phyloP scores from a whole-genome alignment of 2,888 invertebrate species.

The Trissolcus japonicus region DNA sequence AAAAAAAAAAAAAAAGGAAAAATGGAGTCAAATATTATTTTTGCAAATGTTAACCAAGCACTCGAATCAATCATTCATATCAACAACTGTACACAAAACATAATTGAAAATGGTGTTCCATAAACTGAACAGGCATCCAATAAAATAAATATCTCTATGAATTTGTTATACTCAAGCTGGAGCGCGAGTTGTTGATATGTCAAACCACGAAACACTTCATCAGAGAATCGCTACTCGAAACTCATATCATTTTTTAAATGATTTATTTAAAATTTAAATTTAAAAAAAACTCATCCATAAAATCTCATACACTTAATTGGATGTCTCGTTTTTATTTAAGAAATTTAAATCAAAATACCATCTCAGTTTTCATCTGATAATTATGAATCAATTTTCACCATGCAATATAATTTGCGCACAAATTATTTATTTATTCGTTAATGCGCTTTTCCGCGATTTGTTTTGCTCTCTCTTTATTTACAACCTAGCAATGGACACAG shows the following conservation, averaged over 20 bases:
- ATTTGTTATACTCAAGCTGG: too few relatives aligned
- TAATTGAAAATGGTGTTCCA: too few relatives aligned
- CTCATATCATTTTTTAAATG: too few relatives aligned
- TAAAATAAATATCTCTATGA: slow-evolving; percentile 1
- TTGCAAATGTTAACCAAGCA: slow-evolving; percentile 23
- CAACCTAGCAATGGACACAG: slow-evolving; percentile 24
- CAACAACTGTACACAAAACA: slow-evolving; percentile 5
- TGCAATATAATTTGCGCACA: slow-evolving; percentile 42
- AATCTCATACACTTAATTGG: too few relatives aligned
- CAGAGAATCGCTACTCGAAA: too few relatives aligned
- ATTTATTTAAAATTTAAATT: too few relatives aligned
- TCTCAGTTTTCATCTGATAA: slow-evolving; percentile 11
- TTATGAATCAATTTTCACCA: slow-evolving; percentile 42
- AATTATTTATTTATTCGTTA: slow-evolving; percentile 33
- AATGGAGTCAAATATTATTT: too few relatives aligned
- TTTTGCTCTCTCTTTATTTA: slow-evolving; percentile 20
- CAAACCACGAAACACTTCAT: not conserved
- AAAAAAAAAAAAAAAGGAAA: not conserved
- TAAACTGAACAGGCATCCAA: too few relatives aligned
- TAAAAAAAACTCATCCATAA: too few relatives aligned
- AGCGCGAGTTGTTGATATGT: too few relatives aligned
- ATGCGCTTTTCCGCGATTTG: slow-evolving; percentile 28
- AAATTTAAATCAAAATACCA: too few relatives aligned
- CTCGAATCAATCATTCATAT: slow-evolving; percentile 6
- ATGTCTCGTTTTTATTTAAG: too few relatives aligned